Evolutionary conservation across 2,888 invertebrate species (phyloP).

Genomic region (Synergus japonicus): DNA sequence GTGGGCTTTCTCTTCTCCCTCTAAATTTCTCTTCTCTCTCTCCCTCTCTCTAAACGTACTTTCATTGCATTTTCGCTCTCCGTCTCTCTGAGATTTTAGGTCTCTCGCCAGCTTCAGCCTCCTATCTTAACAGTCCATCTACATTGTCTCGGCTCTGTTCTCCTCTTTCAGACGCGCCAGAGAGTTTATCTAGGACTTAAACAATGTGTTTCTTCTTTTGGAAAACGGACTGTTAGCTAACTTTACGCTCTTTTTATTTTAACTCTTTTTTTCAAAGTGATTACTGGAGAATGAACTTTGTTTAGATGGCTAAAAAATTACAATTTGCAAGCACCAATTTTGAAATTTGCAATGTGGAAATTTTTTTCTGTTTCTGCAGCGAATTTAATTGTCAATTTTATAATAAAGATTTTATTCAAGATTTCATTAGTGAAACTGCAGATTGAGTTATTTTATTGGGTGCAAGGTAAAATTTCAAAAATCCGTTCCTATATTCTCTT

Average conservation of each 20-base stretch:
- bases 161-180: constrained; percentile 46
- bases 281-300: neutral
- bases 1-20: constrained; percentile 30
- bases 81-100: constrained; percentile 42
- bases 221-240: constrained; percentile 21
- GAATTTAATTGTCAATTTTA: neutral
- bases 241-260: constrained; percentile 8
- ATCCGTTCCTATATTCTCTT: constrained; percentile 21
- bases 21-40: constrained; percentile 28
- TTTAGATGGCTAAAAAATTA: neutral
- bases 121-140: constrained; percentile 75
- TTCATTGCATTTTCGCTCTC: constrained; percentile 37
- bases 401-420: neutral
- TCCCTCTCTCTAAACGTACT: constrained; percentile 32
- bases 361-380: neutral
- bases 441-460: constrained; percentile 19
- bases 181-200: constrained; percentile 61
- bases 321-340: neutral
- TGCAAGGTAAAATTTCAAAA: constrained; percentile 39
- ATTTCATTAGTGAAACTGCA: neutral
- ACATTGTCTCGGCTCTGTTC: constrained; percentile 70
- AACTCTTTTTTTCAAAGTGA: neutral
- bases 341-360: neutral
- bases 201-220: constrained; percentile 64
- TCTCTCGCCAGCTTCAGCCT: constrained; percentile 56